phyloP scores from a whole-genome alignment of 2,888 invertebrate genomes.

The Heliconius cydno region DNA sequence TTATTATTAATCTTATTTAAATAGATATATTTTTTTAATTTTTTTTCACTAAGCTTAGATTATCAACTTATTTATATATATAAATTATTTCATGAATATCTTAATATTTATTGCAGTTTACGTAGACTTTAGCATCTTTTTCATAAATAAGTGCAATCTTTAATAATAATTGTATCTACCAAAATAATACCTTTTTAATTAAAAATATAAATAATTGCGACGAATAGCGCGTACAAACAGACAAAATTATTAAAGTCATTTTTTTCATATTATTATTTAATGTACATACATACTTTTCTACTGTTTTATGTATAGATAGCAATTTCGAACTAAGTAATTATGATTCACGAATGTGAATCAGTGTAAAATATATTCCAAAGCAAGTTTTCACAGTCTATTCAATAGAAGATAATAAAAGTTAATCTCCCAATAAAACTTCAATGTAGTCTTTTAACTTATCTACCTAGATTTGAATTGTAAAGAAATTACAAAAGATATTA shows the following conservation, averaged over 20 bases:
- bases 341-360: constrained; percentile 18
- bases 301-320: neutral
- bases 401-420: constrained; percentile 18
- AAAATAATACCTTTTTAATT: too few relatives aligned
- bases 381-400: constrained; percentile 11
- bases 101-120: too few relatives aligned
- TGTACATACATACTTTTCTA: neutral
- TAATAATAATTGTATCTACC: too few relatives aligned
- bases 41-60: too few relatives aligned
- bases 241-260: too few relatives aligned
- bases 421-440: constrained; percentile 19
- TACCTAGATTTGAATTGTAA: constrained; percentile 15
- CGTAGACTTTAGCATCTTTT: too few relatives aligned
- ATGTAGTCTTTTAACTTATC: neutral
- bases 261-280: neutral
- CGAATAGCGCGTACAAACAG: too few relatives aligned
- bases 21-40: neutral
- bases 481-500: constrained; percentile 16
- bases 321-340: neutral
- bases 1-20: neutral
- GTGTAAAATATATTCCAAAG: constrained; percentile 5
- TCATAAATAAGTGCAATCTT: too few relatives aligned
- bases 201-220: too few relatives aligned
- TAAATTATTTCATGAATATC: too few relatives aligned
- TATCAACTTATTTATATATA: too few relatives aligned